Evolutionary conservation across 2,113 vertebrate species (phyloP), one percentile per base, ranked within the genome.

Genomic region (Austrofundulus limnaeus): DNA sequence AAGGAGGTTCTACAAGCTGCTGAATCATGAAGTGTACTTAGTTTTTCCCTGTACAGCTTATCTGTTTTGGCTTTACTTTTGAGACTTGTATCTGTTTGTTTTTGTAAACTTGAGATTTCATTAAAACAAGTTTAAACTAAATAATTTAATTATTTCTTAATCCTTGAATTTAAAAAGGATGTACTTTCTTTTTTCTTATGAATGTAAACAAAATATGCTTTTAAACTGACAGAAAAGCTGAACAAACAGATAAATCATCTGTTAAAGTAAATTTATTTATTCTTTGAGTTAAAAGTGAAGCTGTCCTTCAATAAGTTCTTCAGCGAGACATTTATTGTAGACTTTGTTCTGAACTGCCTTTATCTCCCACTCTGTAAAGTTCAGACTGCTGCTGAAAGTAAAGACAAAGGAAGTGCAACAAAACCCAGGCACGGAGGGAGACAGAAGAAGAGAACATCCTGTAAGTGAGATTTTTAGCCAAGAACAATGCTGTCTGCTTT

Each of bases 401-500:
- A 50, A 60, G 53, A 67, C 55, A 70, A 67, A 61, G 55, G 68
- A 64, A 70, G 60, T 41, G 42, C 25, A 61, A 49, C 14, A 23
- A 61, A 41, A 47, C 46, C 47, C 19, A 39, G 49, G 52, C 13
- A 51, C 34, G 20, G 19, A 68, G 70, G 61, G 55, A 39, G 52
- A 25, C 52, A 63, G 59, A 65, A 39, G 75, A 16, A 77, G 24
- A 80, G 73, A 82, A 66, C 78, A 79, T 74, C 28, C 68, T 83
- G 80, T 71, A 61, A 84, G 71, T 72, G 81, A 72, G 72, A 78
- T 53, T 78, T n/a, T 83, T 72, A 67, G 41, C 60, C 50, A 46
- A 34, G 77, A 87, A 86, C 62, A 75, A 83, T 31, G 41, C 64
- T 56, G 81, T 80, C 78, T 78, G 76, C 75, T 49, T 64, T 67